A percentile compares a stretch with the other conserved stretches of the same genome.
Conservation (phyloP, 2,797 vertebrate species). For the Channallabes apus region DNA sequence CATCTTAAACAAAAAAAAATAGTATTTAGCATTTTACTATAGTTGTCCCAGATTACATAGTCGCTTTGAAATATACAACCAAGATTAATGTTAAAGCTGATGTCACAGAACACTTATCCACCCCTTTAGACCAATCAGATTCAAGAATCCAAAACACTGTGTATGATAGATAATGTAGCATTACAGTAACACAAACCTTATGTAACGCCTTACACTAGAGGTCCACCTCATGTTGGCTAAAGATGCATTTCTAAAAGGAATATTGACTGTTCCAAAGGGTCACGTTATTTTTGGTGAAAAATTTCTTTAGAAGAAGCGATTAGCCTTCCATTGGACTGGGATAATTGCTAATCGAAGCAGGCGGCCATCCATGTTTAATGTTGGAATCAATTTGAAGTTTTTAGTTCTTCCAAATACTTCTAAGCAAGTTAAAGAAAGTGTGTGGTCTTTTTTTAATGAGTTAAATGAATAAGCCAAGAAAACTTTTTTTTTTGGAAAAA, state of each 20-base stretch:
- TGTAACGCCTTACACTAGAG: not conserved
- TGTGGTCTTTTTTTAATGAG: not conserved
- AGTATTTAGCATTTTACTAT: too few species aligned
- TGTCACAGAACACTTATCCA: too few species aligned
- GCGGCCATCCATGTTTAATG: constrained; percentile 1
- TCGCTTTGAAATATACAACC: not conserved
- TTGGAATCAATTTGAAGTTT: constrained; percentile 25
- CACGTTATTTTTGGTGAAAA: constrained; percentile 15
- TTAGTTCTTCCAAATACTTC: constrained; percentile 9
- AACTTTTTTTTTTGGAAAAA: not conserved
- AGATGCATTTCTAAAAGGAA: not conserved
- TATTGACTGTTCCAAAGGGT: not conserved
- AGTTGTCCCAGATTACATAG: not conserved
- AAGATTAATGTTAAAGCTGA: not conserved
- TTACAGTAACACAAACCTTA: too few species aligned
- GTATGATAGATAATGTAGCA: not conserved
- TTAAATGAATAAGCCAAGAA: constrained; percentile 4
- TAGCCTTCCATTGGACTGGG: constrained; percentile 18
- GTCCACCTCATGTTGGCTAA: not conserved
- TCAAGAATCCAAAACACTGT: not conserved
- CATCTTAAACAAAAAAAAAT: not conserved
- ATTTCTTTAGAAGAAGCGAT: constrained; percentile 17
- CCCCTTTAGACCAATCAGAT: not conserved
- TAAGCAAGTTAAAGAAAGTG: constrained; percentile 7
- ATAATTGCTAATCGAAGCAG: constrained; percentile 36